phyloP scores from a whole-genome alignment of 2,888 invertebrate species.

The Herminia tarsipennalis region DNA sequence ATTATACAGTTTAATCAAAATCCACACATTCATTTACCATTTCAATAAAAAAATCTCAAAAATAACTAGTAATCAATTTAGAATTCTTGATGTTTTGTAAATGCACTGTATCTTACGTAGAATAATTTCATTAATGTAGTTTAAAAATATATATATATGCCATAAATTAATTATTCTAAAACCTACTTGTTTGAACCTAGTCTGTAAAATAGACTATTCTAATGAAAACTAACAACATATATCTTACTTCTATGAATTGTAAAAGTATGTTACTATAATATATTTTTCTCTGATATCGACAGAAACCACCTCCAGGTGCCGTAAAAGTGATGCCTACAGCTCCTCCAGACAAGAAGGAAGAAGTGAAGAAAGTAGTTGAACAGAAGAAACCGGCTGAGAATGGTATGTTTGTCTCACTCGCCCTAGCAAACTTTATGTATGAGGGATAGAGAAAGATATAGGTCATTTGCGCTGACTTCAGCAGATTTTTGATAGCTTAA shows the following conservation, averaged over 20 bases:
- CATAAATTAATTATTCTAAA: too few relatives aligned
- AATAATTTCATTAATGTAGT: background rate
- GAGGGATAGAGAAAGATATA: too few relatives aligned
- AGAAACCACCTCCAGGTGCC: constrained; percentile 93
- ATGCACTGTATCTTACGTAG: constrained; percentile 3
- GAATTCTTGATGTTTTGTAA: background rate
- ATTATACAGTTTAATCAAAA: too few relatives aligned
- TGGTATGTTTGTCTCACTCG: constrained; percentile 57
- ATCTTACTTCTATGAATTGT: background rate
- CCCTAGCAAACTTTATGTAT: too few relatives aligned
- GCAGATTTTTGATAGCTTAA: too few relatives aligned
- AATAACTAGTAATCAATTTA: background rate
- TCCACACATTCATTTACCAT: too few relatives aligned
- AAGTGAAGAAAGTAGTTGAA: constrained; percentile 59
- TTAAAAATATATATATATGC: background rate
- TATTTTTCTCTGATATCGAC: constrained; percentile 50
- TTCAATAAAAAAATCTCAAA: too few relatives aligned
- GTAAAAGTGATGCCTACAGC: constrained; percentile 93
- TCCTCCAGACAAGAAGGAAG: constrained; percentile 85
- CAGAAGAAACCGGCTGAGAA: constrained; percentile 77
- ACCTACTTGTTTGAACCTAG: too few relatives aligned
- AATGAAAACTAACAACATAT: background rate
- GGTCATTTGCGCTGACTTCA: too few relatives aligned
- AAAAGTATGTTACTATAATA: background rate
- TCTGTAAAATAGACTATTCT: too few relatives aligned